These are phyloP conservation scores for Pitta sordida DNA, from an alignment of 2,113 vertebrate genomes.

Conservation along the genomic window DNA sequence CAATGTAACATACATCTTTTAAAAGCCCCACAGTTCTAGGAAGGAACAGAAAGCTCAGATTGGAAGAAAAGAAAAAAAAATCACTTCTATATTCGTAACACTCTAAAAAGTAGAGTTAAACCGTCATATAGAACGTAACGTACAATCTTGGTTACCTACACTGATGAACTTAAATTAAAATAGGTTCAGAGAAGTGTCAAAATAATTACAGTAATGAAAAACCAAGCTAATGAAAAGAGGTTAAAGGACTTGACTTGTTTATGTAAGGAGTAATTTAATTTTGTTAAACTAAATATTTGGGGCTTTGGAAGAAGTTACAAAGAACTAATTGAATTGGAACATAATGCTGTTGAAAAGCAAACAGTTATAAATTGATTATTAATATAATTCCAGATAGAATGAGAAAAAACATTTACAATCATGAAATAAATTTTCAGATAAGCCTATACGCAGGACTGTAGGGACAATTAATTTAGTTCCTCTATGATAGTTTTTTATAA, in stretches of 20 bases:
- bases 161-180: neutral
- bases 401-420: neutral
- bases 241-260: conserved; percentile 25
- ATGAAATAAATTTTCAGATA: neutral
- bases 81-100: neutral
- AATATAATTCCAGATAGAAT: neutral
- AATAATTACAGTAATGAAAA: conserved; percentile 36
- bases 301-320: neutral
- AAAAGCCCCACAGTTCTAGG: neutral
- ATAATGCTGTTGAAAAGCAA: neutral
- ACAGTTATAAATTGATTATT: neutral
- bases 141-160: neutral
- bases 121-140: neutral
- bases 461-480: neutral
- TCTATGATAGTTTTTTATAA: neutral
- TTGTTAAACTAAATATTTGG: neutral
- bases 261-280: neutral
- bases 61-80: neutral
- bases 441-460: neutral
- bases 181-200: neutral
- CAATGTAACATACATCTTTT: neutral
- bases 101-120: neutral
- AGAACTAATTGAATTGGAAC: conserved; percentile 6
- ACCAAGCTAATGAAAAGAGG: neutral
- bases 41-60: neutral